phyloP scores from a whole-genome alignment of 2,797 vertebrate genomes.

The Pantherophis vulpinus region DNA sequence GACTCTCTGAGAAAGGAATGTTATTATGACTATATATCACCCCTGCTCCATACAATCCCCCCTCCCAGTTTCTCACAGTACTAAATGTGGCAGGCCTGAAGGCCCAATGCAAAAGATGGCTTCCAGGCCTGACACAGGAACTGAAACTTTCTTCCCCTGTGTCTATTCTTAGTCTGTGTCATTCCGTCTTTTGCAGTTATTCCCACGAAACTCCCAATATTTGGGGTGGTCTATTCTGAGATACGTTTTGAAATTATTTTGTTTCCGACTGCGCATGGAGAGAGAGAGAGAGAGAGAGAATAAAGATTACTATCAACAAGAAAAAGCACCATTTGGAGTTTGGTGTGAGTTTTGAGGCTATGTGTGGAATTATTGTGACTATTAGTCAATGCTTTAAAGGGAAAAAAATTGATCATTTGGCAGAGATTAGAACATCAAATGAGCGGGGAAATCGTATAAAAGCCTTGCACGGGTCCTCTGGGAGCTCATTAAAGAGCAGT shows the following conservation, averaged over 20 bases:
- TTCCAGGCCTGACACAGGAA: background rate
- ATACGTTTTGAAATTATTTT: conserved; percentile 26
- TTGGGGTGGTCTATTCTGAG: background rate
- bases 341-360: background rate
- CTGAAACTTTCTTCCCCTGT: background rate
- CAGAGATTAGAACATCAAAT: conserved; percentile 37
- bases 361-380: conserved; percentile 10
- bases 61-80: too few species aligned
- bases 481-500: conserved; percentile 55
- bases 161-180: background rate
- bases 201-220: background rate
- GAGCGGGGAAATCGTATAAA: conserved; percentile 29
- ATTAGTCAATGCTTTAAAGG: conserved; percentile 33
- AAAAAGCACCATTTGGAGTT: background rate
- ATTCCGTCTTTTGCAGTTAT: background rate
- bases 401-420: conserved; percentile 29
- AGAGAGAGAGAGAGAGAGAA: background rate
- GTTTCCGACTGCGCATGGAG: background rate
- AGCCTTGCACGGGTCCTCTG: conserved; percentile 37
- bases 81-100: too few species aligned
- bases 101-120: too few species aligned
- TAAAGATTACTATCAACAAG: background rate
- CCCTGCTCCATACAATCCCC: too few species aligned
- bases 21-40: too few species aligned
- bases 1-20: too few species aligned